Evolutionary conservation across 1,140 invertebrate genomes (phyloP).

Genomic region (Leguminivora glycinivorella): DNA sequence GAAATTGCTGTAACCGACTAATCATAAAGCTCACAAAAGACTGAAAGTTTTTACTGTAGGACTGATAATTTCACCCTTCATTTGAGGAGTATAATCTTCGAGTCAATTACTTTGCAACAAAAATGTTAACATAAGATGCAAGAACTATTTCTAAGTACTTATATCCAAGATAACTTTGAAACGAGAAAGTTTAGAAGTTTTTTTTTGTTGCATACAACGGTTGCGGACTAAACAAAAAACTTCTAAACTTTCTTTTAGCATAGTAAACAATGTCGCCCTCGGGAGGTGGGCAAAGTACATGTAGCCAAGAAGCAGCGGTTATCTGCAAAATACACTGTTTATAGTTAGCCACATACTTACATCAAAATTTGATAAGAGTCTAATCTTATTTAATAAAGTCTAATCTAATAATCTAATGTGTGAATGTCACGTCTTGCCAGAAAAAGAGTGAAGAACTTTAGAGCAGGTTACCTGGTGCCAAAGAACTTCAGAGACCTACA

Average conservation of each 20-base stretch:
- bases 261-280: background rate
- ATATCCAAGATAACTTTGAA: background rate
- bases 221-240: background rate
- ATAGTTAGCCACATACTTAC: too few relatives aligned
- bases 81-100: background rate
- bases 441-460: too few relatives aligned
- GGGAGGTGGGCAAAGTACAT: too few relatives aligned
- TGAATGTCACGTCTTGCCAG: too few relatives aligned
- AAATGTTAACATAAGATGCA: background rate
- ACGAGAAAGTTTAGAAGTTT: background rate
- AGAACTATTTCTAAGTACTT: slow-evolving; percentile 7
- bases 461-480: too few relatives aligned
- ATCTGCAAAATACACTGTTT: too few relatives aligned
- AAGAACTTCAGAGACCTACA: too few relatives aligned
- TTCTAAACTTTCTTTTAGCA: background rate
- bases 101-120: background rate
- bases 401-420: too few relatives aligned
- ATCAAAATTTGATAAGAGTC: too few relatives aligned
- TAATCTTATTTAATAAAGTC: too few relatives aligned
- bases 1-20: background rate
- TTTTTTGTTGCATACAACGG: background rate
- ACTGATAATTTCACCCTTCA: background rate
- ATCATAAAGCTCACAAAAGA: background rate
- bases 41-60: background rate
- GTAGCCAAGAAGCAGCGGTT: too few relatives aligned